Base-by-base conservation (phyloP, 2,888 invertebrate genomes). In the Leptinotarsa rubiginosa region DNA sequence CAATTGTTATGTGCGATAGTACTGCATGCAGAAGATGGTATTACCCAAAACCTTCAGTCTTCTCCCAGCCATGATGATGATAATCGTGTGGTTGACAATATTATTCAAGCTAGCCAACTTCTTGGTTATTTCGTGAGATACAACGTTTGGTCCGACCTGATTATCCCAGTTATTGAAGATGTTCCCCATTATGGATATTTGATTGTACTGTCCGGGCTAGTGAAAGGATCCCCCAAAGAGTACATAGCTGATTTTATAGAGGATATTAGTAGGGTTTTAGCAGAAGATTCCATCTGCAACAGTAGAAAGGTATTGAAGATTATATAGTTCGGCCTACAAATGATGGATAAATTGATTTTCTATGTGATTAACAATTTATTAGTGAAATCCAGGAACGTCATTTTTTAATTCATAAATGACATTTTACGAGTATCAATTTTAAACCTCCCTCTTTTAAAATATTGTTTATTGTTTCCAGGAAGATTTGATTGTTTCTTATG, bases 71-170 rank as follows among this genome's bases (percentile, higher is more conserved):
- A 91, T 90, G 91, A 95, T 84, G 92, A 93, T 65, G 94, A 95
- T 80, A 52, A 25, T 49, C 76, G 75, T 66, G 78, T 77, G 7
- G 76, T 74, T 47, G 54, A 31, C 16, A 79, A 80, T 70, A 77
- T 80, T 54, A 90, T 92, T 83, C 90, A 90, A 66, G 91, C 94
- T 2, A 92, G 94, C 0, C 92, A 93, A 84, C 88, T 94, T 68
- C 90, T 95, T 78, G 96, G 81, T 15, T 92, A 93, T 83, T 96
- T 96, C 87, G 92, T 96, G 65, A 89, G 89, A 0, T 92, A 93
- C 0, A 89, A 90, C 22, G 90, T 92, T 0, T 95, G 93, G 91
- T 92, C 91, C 87, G 91, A 92, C 59, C 87, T 94, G 4, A 85
- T 94, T n/a, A 88, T 93, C 73, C 90, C 92, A 0, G 91, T 91